Evolutionary conservation across 2,113 vertebrate genomes (phyloP).

Genomic region (Amazona guildingii): DNA sequence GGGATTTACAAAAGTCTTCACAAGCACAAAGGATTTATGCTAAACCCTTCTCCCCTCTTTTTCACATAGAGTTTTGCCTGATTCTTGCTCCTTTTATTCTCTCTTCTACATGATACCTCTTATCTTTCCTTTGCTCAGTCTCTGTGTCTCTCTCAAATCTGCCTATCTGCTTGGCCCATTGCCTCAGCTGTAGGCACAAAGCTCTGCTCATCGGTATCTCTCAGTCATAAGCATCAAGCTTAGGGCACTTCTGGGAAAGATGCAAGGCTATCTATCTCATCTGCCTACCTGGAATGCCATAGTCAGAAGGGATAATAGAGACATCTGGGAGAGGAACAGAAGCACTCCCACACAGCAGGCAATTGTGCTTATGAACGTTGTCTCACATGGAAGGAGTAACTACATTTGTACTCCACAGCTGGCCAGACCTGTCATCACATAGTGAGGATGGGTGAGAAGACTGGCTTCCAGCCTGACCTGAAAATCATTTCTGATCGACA

Average conservation of each 20-base stretch:
- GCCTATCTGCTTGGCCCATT: neutral
- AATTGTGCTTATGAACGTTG: neutral
- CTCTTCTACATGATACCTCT: neutral
- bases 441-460: conserved; percentile 5
- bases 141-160: neutral
- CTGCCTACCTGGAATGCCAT: neutral
- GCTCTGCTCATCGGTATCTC: neutral
- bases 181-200: neutral
- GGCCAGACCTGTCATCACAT: neutral
- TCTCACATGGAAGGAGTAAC: neutral
- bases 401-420: neutral
- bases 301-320: neutral
- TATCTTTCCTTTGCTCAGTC: neutral
- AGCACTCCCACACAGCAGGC: neutral
- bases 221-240: neutral
- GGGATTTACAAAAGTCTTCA: conserved; percentile 43
- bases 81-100: neutral
- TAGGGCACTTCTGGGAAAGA: neutral
- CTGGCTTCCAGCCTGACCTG: neutral
- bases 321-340: neutral
- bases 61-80: neutral
- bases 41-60: neutral
- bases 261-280: neutral
- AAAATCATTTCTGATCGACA: neutral
- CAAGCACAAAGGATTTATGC: conserved; percentile 36